These are phyloP conservation scores for Erebia epiphron DNA, from an alignment of 2,888 invertebrate genomes.

Conservation along the genomic window DNA sequence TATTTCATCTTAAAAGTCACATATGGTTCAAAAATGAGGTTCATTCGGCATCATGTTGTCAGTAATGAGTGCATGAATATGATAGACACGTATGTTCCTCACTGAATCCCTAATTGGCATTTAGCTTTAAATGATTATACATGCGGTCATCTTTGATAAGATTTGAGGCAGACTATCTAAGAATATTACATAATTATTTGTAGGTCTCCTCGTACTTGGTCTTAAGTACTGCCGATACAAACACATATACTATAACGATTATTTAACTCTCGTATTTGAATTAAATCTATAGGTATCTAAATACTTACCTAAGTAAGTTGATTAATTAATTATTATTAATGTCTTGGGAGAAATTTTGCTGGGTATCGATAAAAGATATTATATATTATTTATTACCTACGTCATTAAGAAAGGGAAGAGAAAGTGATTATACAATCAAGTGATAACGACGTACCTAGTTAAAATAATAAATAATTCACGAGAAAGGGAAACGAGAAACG, in stretches of 20 bases:
- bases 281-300: too few relatives aligned
- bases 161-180: neutral
- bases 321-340: too few relatives aligned
- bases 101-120: neutral
- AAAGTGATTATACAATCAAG: slow-evolving; percentile 5
- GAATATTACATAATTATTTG: neutral
- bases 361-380: neutral
- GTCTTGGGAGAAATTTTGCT: neutral
- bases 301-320: too few relatives aligned
- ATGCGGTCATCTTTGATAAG: neutral
- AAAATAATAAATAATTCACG: neutral
- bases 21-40: neutral
- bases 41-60: neutral
- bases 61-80: neutral
- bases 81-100: slow-evolving; percentile 6
- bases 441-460: too few relatives aligned
- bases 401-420: slow-evolving; percentile 4
- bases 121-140: slow-evolving; percentile 5
- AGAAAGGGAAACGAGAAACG: too few relatives aligned
- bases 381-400: neutral
- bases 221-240: too few relatives aligned
- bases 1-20: neutral
- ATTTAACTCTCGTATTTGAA: too few relatives aligned
- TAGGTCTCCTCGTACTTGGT: neutral
- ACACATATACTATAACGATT: too few relatives aligned